Percentiles rank a stretch among this genome's conserved stretches.
These are phyloP conservation scores for Lissonota sp. DNA, from an alignment of 2,888 invertebrate genomes.

Conservation along the genomic window DNA sequence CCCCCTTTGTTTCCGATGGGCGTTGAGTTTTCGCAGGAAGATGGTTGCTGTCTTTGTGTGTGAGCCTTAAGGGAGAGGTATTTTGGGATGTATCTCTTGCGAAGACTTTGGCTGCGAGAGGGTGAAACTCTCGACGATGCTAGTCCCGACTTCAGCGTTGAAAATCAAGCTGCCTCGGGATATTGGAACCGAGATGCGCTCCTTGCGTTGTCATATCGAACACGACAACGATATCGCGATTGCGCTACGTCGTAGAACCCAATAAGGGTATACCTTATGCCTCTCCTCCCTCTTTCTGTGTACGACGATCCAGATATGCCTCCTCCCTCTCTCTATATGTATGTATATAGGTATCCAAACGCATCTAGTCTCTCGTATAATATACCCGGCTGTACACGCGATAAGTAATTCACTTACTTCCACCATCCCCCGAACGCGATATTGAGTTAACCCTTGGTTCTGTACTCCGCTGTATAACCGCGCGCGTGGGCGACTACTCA, in stretches of 20 bases:
- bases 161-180: too few species aligned
- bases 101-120: too few species aligned
- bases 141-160: too few species aligned
- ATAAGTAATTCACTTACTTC: constrained; percentile 83
- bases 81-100: too few species aligned
- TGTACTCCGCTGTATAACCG: constrained; percentile 38
- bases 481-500: constrained; percentile 68
- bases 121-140: too few species aligned
- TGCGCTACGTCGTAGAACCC: constrained; percentile 32
- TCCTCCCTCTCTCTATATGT: constrained; percentile 54
- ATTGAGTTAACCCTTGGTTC: constrained; percentile 84
- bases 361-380: constrained; percentile 80
- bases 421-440: constrained; percentile 64
- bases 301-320: constrained; percentile 49
- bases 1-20: neutral
- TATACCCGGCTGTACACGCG: constrained; percentile 77
- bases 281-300: neutral
- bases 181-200: constrained; percentile 31
- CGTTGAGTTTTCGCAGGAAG: constrained; percentile 42
- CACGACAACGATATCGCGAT: constrained; percentile 20
- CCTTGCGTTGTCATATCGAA: constrained; percentile 27
- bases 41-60: constrained; percentile 3
- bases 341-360: constrained; percentile 74
- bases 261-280: constrained; percentile 52
- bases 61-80: neutral